A percentile compares a stretch with the other conserved stretches of the same genome.
Evolutionary conservation across 2,797 vertebrate species (phyloP).

Genomic region (Hylomyscus alleni): DNA sequence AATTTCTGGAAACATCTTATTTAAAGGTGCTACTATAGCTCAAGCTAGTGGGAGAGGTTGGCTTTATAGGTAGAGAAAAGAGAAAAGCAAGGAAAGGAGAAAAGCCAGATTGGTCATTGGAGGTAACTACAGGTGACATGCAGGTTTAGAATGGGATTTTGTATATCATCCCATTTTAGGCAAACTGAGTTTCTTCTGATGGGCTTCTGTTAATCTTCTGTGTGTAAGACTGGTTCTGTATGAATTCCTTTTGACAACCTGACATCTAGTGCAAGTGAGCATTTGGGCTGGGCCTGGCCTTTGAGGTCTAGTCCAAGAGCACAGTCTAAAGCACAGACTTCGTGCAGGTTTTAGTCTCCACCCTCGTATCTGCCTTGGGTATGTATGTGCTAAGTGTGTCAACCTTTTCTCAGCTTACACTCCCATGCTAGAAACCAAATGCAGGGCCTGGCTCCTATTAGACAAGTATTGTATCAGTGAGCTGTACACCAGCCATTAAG

Average conservation of each 20-base stretch:
- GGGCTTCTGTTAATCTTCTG: neutral
- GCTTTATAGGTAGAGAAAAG: neutral
- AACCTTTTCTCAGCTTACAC: neutral
- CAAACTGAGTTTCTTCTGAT: neutral
- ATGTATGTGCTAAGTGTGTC: neutral
- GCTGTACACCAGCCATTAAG: neutral
- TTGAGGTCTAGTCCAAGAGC: neutral
- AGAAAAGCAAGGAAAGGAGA: neutral
- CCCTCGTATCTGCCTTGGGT: neutral
- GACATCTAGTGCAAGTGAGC: neutral
- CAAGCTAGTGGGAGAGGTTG: neutral
- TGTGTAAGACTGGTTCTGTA: neutral
- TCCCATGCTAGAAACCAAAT: neutral
- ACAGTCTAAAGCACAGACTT: neutral
- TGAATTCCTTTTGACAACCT: neutral
- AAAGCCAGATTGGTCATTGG: neutral
- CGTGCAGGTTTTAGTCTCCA: neutral
- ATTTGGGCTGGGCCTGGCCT: neutral
- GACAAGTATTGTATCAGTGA: neutral
- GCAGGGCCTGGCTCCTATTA: neutral
- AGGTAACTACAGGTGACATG: neutral
- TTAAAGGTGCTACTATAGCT: neutral
- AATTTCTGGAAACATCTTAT: neutral
- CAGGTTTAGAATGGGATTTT: neutral
- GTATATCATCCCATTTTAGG: neutral